Evolutionary conservation across 2,113 vertebrate genomes (phyloP), one percentile per base, ranked within the genome.

Genomic region (Phrynocephalus versicolor): DNA sequence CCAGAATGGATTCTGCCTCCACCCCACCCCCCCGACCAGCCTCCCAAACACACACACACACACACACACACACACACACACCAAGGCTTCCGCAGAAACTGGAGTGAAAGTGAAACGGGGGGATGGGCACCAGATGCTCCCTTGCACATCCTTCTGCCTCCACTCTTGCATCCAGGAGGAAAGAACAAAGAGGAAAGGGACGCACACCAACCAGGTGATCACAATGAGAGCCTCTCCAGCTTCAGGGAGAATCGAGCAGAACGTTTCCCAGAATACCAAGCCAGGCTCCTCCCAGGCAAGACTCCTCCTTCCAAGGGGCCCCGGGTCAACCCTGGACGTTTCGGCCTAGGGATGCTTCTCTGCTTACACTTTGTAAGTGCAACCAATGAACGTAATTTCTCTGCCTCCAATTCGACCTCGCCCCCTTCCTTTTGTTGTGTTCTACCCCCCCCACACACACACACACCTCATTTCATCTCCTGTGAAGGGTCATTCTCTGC

Each of bases 21-120:
- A 0, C 3, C 18, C 0, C 8, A 45, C 14, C 69, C 0, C 30
- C 0, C 71, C 18, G 1, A 4, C 80, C 35, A 67, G 7, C 1
- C 35, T 14, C 70, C 19, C 1, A 13, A 62, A 0, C 21, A 0
- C 73, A 27, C 2, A 3, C 77, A 73, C 37, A 27, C 77, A 9
- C 72, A 0, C 1, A 80, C 12, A 16, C 82, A 64, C 73, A 16
- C 3, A 13, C 12, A 1, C 55, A 14, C 2, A 23, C 10, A 2
- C 0, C 0, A 0, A 75, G 57, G 15, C 15, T 25, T 6, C 27
- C 23, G 25, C 12, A 18, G 51, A 55, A 58, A 23, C 3, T 10
- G 76, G 33, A 16, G 1, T 21, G 19, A 18, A 62, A 15, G 30
- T n/a, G 64, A 70, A 12, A 80, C 62, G 14, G 30, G 64, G 62